Evolutionary conservation across 2,797 vertebrate species (phyloP).

Genomic region (Eospalax fontanierii): DNA sequence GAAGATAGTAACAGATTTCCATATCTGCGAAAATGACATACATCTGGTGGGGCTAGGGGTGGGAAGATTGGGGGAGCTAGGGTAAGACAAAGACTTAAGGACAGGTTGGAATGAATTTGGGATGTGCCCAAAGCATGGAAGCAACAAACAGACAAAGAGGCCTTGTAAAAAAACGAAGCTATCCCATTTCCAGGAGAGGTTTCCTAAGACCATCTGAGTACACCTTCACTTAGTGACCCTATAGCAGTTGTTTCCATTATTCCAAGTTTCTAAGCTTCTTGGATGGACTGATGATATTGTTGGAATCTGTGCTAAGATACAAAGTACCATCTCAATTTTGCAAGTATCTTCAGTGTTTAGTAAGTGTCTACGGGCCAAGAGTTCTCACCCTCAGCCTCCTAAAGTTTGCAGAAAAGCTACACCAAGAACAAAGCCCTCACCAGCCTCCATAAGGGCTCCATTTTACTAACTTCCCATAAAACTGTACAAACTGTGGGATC

Average conservation of each 20-base stretch:
- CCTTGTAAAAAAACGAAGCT: background rate
- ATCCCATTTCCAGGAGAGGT: background rate
- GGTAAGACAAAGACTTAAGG: background rate
- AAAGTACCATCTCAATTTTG: conserved; percentile 35
- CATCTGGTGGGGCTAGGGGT: too few species aligned
- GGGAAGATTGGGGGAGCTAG: background rate
- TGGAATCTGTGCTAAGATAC: conserved; percentile 36
- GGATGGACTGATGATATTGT: conserved; percentile 24
- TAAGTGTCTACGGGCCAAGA: background rate
- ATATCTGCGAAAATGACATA: background rate
- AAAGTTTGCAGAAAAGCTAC: background rate
- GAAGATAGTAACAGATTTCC: background rate
- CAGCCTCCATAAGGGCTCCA: background rate
- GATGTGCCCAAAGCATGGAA: background rate
- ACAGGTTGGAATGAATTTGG: background rate
- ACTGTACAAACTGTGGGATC: background rate
- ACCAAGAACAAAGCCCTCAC: background rate
- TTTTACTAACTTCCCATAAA: conserved; percentile 6
- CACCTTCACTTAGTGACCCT: background rate
- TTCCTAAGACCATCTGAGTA: background rate
- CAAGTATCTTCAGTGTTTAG: background rate
- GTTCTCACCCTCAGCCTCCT: background rate
- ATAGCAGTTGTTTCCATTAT: background rate
- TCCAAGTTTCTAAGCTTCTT: background rate
- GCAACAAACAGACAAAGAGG: background rate